Percentiles rank a stretch among this genome's conserved stretches.
Evolutionary conservation across 2,113 vertebrate genomes (phyloP).

Genomic region (Spilogale gracilis): DNA sequence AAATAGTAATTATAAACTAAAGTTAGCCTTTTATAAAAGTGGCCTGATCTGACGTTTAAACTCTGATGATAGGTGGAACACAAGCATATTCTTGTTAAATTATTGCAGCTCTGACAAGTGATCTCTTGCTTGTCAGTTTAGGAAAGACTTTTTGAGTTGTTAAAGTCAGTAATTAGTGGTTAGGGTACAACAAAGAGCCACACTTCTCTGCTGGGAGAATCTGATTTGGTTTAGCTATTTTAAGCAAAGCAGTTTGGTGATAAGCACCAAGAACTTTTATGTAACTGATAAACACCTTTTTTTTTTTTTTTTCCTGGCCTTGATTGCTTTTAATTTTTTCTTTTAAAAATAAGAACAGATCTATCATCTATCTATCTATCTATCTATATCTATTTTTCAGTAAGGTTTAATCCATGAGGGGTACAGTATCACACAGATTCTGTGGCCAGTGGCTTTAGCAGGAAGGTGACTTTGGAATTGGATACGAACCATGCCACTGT

Average conservation of each 20-base stretch:
- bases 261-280: background rate
- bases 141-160: background rate
- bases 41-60: background rate
- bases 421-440: background rate
- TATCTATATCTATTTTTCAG: background rate
- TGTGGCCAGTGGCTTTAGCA: background rate
- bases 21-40: background rate
- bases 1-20: too few species aligned
- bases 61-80: background rate
- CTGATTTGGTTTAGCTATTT: background rate
- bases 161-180: background rate
- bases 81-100: background rate
- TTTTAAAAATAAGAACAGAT: background rate
- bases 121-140: background rate
- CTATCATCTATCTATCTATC: background rate
- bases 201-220: background rate
- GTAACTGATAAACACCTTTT: background rate
- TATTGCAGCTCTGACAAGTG: background rate
- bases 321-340: background rate
- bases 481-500: background rate
- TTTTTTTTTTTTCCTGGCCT: background rate
- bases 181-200: background rate
- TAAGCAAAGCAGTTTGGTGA: background rate
- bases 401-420: background rate
- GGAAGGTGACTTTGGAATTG: background rate